A percentile compares a stretch with the other conserved stretches of the same genome.
Evolutionary conservation across 2,113 vertebrate species (phyloP).

Genomic region (Prochilodus magdalenae): DNA sequence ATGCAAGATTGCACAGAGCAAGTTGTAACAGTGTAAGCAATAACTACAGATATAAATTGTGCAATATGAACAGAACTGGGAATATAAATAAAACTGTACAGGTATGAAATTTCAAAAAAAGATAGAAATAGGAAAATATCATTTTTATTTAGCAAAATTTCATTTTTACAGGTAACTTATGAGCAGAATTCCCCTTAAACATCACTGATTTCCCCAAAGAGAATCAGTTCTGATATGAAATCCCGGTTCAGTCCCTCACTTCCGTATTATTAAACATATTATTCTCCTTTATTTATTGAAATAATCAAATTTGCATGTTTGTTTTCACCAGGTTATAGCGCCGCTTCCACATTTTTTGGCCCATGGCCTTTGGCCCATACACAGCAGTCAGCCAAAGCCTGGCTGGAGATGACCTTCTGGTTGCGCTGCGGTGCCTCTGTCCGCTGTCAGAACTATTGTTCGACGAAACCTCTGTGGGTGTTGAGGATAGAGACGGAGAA

Average conservation of each 20-base stretch:
- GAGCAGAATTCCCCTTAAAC: too few species aligned
- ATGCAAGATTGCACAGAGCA: too few species aligned
- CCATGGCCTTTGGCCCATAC: not conserved
- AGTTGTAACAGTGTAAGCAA: too few species aligned
- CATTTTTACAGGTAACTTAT: too few species aligned
- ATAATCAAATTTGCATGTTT: not conserved
- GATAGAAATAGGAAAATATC: too few species aligned
- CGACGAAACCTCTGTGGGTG: slow-evolving; percentile 55
- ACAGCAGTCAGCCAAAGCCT: not conserved
- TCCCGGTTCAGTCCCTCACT: not conserved
- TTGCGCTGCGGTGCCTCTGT: slow-evolving; percentile 57
- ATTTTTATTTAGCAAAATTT: too few species aligned
- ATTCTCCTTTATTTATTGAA: not conserved
- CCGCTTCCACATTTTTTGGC: not conserved
- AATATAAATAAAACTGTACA: too few species aligned
- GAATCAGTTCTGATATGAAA: not conserved
- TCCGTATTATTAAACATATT: not conserved
- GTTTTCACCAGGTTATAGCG: not conserved
- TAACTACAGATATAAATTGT: too few species aligned
- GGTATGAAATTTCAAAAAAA: too few species aligned
- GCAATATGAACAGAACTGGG: too few species aligned
- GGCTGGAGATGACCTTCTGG: slow-evolving; percentile 60
- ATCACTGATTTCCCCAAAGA: too few species aligned
- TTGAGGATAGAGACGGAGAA: slow-evolving; percentile 52
- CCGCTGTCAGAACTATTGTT: slow-evolving; percentile 66